Conservation (phyloP, 1,140 invertebrate species). For the Drosophila bocqueti region DNA sequence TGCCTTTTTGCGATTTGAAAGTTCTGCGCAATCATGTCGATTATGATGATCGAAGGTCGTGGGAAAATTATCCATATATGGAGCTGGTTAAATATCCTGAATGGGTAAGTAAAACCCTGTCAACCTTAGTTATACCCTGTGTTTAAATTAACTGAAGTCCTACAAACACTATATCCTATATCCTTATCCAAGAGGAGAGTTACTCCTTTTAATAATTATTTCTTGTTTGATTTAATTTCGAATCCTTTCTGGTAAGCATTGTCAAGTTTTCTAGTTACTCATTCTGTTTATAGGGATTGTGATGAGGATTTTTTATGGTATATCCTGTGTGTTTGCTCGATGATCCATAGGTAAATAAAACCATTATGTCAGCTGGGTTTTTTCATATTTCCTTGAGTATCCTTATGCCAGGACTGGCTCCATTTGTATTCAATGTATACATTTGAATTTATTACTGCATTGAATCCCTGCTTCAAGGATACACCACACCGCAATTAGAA, state of each 20-base stretch:
- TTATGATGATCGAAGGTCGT: conserved; percentile 42
- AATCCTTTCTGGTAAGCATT: neutral
- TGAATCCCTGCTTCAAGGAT: conserved; percentile 2
- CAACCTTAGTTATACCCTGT: neutral
- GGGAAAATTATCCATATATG: conserved; percentile 46
- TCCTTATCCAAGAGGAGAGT: neutral
- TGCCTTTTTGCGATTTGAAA: conserved; percentile 45
- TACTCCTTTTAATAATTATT: neutral
- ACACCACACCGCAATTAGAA: conserved; percentile 17
- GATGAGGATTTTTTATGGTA: neutral
- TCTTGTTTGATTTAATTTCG: neutral
- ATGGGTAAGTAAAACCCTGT: neutral
- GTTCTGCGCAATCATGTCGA: conserved; percentile 28
- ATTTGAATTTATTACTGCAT: neutral
- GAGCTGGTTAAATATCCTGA: neutral
- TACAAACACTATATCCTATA: neutral
- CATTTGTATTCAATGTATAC: neutral
- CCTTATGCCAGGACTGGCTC: neutral
- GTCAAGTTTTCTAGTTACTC: neutral
- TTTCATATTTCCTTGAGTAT: neutral
- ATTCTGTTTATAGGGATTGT: neutral
- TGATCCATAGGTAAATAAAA: neutral
- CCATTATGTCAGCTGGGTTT: too few relatives aligned
- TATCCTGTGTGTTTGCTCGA: neutral
- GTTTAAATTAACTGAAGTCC: neutral